A percentile compares a stretch with the other conserved stretches of the same genome.
Evolutionary conservation across 1,140 invertebrate genomes (phyloP).

Genomic region (Calliphora vicina): DNA sequence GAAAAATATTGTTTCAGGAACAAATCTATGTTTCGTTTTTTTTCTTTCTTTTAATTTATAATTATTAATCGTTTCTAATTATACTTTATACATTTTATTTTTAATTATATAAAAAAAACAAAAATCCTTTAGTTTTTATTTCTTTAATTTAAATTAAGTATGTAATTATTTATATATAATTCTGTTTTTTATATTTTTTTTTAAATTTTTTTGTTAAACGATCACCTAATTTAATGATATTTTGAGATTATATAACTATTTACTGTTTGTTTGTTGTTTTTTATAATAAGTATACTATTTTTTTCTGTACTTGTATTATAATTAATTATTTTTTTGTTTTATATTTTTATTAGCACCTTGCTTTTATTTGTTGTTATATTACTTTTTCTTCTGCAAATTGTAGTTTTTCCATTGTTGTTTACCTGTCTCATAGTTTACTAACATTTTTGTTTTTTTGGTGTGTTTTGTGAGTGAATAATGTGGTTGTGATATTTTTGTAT

Average conservation of each 20-base stretch:
- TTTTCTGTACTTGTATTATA: constrained; percentile 6
- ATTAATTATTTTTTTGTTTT: constrained; percentile 22
- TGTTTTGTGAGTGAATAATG: background rate
- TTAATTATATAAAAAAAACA: constrained; percentile 34
- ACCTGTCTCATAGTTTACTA: too few species aligned
- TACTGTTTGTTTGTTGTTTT: constrained; percentile 7
- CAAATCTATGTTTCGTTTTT: constrained; percentile 32
- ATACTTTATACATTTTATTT: constrained; percentile 9
- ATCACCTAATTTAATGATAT: constrained; percentile 29
- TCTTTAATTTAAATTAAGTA: constrained; percentile 9
- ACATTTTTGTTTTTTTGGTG: background rate
- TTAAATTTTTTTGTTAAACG: background rate
- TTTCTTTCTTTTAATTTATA: background rate
- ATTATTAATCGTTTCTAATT: background rate
- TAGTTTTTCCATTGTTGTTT: background rate
- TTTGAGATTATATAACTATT: constrained; percentile 35
- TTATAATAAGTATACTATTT: constrained; percentile 20
- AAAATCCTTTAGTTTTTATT: constrained; percentile 10
- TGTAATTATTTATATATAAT: constrained; percentile 7
- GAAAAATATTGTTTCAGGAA: constrained; percentile 35
- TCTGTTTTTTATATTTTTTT: background rate
- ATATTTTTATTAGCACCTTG: constrained; percentile 25
- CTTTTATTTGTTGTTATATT: constrained; percentile 37
- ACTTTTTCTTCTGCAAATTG: constrained; percentile 16
- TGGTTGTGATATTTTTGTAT: background rate